Percentiles rank a stretch among this genome's conserved stretches.
Evolutionary conservation across 2,888 invertebrate species (phyloP).

Genomic region (Dasysyrphus tricinctus): DNA sequence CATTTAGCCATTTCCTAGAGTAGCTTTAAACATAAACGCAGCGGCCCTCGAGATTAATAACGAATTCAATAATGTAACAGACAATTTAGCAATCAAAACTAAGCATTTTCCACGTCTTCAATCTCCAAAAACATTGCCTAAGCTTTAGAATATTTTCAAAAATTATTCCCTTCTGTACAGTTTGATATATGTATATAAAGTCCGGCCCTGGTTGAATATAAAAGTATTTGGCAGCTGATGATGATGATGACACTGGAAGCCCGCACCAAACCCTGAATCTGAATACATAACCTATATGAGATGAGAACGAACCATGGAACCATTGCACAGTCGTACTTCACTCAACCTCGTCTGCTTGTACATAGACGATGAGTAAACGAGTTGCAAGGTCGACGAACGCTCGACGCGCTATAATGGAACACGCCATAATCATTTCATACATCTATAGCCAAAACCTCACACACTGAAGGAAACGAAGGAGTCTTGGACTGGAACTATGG

Average conservation of each 20-base stretch:
- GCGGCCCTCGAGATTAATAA: no score
- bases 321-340: conserved; percentile 55
- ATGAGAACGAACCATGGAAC: conserved; percentile 43
- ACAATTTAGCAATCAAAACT: no score
- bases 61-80: no score
- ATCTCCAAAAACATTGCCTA: no score
- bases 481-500: conserved; percentile 11
- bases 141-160: no score
- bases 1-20: no score
- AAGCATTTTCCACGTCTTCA: no score
- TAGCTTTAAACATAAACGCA: no score
- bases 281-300: conserved; percentile 65
- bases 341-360: conserved; percentile 40
- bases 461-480: background rate
- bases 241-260: conserved; percentile 55
- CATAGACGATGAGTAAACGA: conserved; percentile 78
- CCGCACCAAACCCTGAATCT: conserved; percentile 34
- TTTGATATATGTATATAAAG: background rate
- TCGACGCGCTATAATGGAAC: conserved; percentile 70
- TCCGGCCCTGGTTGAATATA: conserved; percentile 5
- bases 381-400: conserved; percentile 83
- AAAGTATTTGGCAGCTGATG: conserved; percentile 20
- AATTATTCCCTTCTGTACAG: no score
- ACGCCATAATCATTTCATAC: conserved; percentile 23
- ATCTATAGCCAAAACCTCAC: conserved; percentile 41